A percentile compares a stretch with the other conserved stretches of the same genome.
phyloP scores from a whole-genome alignment of 1,140 invertebrate genomes.

The Anagrus nilaparvatae region DNA sequence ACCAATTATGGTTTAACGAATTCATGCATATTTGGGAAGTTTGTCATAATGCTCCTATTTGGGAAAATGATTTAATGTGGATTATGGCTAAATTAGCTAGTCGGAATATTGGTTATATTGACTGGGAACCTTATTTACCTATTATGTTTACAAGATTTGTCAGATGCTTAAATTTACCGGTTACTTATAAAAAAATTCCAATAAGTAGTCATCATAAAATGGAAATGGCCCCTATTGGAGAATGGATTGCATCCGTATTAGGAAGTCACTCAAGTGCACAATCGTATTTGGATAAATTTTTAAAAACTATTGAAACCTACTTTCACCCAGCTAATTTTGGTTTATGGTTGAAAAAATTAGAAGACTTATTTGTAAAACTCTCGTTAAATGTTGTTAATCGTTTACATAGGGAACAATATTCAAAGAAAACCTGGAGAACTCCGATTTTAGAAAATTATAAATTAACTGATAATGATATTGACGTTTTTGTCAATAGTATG shows the following conservation, averaged over 20 bases:
- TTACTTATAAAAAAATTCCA: slow-evolving; percentile 60
- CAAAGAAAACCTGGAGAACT: slow-evolving; percentile 59
- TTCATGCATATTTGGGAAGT: slow-evolving; percentile 68
- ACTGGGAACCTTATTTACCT: slow-evolving; percentile 77
- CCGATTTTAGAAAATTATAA: slow-evolving; percentile 56
- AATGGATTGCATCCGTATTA: slow-evolving; percentile 32
- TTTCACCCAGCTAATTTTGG: slow-evolving; percentile 83
- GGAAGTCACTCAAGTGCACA: slow-evolving; percentile 45
- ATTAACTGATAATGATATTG: slow-evolving; percentile 72
- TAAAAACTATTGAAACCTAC: slow-evolving; percentile 78
- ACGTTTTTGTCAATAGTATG: slow-evolving; percentile 68
- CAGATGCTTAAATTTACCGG: slow-evolving; percentile 66
- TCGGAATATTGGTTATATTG: slow-evolving; percentile 71
- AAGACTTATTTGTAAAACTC: slow-evolving; percentile 22
- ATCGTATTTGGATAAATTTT: slow-evolving; percentile 67
- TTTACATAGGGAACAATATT: slow-evolving; percentile 10
- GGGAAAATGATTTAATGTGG: slow-evolving; percentile 61
- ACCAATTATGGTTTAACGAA: slow-evolving; percentile 76
- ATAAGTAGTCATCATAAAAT: no score
- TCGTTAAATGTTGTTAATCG: slow-evolving; percentile 7
- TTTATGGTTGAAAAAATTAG: slow-evolving; percentile 56
- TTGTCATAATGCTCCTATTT: slow-evolving; percentile 52
- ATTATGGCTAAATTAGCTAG: slow-evolving; percentile 64
- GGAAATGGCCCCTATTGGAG: no score
- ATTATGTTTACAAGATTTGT: slow-evolving; percentile 74